These are phyloP conservation scores for Eublepharis macularius DNA, from an alignment of 2,113 vertebrate species.

Conservation along the genomic window DNA sequence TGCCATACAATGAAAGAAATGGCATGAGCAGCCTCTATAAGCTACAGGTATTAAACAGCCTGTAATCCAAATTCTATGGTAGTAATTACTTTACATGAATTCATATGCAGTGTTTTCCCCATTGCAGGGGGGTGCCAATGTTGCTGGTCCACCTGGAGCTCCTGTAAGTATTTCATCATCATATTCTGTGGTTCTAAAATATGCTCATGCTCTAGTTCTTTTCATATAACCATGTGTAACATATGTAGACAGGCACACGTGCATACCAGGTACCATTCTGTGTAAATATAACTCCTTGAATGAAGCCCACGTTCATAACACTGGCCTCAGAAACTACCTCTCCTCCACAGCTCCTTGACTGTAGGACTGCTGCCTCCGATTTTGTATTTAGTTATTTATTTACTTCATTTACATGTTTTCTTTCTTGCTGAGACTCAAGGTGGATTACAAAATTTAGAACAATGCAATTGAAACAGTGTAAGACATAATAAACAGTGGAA, in stretches of 20 bases:
- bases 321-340: no score
- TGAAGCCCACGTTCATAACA: no score
- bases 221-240: background rate
- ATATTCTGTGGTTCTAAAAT: background rate
- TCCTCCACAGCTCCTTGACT: no score
- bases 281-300: no score
- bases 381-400: no score
- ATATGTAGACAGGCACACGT: background rate
- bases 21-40: conserved; percentile 98
- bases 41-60: conserved; percentile 86
- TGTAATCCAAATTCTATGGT: background rate
- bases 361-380: no score
- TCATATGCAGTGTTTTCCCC: conserved; percentile 33
- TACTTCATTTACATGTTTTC: no score
- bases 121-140: conserved; percentile 82
- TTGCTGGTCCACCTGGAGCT: conserved; percentile 87
- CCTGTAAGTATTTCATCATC: conserved; percentile 78
- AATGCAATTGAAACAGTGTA: no score
- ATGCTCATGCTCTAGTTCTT: background rate
- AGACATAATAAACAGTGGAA: no score
- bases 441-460: no score
- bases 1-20: conserved; percentile 84
- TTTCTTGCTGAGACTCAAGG: no score
- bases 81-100: conserved; percentile 7
- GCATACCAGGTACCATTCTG: no score